Evolutionary conservation across 2,888 invertebrate genomes (phyloP), one percentile per base, ranked within the genome.

Genomic region (Pristionchus arcanus): DNA sequence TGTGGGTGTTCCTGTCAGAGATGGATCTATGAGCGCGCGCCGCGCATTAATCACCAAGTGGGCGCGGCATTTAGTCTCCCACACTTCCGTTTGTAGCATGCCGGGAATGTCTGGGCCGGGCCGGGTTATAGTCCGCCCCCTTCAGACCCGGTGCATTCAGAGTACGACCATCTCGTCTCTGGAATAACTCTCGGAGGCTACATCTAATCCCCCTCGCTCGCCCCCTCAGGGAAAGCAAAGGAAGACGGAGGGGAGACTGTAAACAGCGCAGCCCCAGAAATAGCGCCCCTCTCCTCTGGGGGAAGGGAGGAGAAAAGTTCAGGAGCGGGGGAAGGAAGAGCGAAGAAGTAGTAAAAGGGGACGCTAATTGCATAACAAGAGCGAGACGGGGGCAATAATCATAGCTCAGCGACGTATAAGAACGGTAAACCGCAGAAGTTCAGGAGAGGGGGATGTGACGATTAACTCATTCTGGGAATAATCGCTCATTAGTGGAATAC

Each of bases 191-290:
- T 4, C 31, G 21, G 31, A 28, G 42, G 66, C 59, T 49, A 90
- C 77, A 90, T 34, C 63, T 37, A 84, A 42, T 81, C 66, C 77
- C 83, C 28, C 66, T 59, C 84, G 21, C 42, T 85, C 71, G 53
- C 87, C 55, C 59, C 90, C 84, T 53, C 85, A 74, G 71, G 53
- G 31, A 66, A 71, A 37, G 49, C 49, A 25, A 37, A 84, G 68
- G 55, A 59, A 68, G 53, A 68, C 11, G 71, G 28, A 59, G 25
- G n/a, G 25, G 86, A 74, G n/a, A 55, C 59, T 34, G 86, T 68
- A 42, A 53, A 74, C 68, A 86, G 71, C 49, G 59, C 68, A n/a
- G 63, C 53, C n/a, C n/a, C 63, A 63, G 53, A 88, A 71, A 84
- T 83, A 90, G 84, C 81, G 13, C 49, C 25, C 31, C 66, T 59